Evolutionary conservation across 2,113 vertebrate species (phyloP).

Genomic region (Dissostichus mawsoni): DNA sequence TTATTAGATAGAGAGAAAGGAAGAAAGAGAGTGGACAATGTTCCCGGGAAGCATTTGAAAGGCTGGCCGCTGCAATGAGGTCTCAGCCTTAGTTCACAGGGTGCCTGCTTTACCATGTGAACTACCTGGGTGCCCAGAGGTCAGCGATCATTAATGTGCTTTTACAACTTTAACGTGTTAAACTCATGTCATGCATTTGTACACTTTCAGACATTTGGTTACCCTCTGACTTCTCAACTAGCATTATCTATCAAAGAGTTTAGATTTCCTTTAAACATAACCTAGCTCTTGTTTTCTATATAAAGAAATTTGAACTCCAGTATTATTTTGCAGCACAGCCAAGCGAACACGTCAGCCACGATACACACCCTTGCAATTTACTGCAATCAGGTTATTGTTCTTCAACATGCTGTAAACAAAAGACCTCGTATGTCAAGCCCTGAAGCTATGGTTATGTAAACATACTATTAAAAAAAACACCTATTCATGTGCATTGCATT

Average conservation of each 20-base stretch:
- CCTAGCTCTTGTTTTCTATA: background rate
- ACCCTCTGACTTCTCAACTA: background rate
- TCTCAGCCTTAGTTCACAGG: too few relatives aligned
- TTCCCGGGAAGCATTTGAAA: too few relatives aligned
- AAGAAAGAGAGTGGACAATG: too few relatives aligned
- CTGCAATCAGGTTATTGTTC: slow-evolving; percentile 46
- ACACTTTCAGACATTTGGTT: background rate
- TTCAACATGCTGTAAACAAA: slow-evolving; percentile 49
- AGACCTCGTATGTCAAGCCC: slow-evolving; percentile 39
- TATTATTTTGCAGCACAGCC: slow-evolving; percentile 12
- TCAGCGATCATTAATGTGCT: too few relatives aligned
- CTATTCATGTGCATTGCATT: slow-evolving; percentile 1
- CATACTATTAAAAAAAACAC: background rate
- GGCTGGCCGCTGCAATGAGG: too few relatives aligned
- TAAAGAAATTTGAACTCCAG: background rate
- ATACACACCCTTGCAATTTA: slow-evolving; percentile 58
- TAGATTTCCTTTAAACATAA: background rate
- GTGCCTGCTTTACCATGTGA: too few relatives aligned
- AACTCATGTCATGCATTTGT: too few relatives aligned
- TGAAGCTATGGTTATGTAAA: slow-evolving; percentile 35
- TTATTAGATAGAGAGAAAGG: too few relatives aligned
- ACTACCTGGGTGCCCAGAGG: too few relatives aligned
- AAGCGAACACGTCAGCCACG: slow-evolving; percentile 20
- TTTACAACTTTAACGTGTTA: too few relatives aligned
- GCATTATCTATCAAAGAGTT: background rate